Conservation (phyloP, 1,140 invertebrate species). For the Luehdorfia chinensis region DNA sequence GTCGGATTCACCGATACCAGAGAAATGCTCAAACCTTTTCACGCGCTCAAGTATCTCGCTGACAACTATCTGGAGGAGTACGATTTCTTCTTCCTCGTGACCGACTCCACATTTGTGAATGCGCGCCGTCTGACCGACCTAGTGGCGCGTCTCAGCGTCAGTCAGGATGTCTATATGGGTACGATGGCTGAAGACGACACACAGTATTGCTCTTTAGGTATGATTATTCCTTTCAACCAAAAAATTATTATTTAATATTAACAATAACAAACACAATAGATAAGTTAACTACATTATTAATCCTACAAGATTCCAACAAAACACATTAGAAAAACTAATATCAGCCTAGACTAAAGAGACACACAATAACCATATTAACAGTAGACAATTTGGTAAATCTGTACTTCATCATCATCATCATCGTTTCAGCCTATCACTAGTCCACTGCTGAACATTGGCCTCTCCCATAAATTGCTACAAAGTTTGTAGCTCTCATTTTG, state of each 20-base stretch:
- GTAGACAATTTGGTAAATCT: no score
- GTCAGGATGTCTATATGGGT: slow-evolving; percentile 88
- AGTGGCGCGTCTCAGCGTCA: slow-evolving; percentile 88
- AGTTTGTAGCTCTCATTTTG: no score
- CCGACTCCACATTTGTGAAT: slow-evolving; percentile 89
- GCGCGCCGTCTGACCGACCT: slow-evolving; percentile 82
- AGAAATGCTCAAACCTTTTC: slow-evolving; percentile 86
- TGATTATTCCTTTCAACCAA: not conserved
- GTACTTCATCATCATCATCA: no score
- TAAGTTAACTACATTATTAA: no score
- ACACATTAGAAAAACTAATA: no score
- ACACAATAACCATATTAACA: no score
- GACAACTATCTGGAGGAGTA: slow-evolving; percentile 93
- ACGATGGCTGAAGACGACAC: slow-evolving; percentile 67
- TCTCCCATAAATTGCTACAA: no score
- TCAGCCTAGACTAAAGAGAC: no score
- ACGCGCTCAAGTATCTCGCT: slow-evolving; percentile 92
- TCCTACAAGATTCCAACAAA: no score
- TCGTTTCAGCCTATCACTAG: no score
- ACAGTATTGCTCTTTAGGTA: slow-evolving; percentile 82
- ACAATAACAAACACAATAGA: no score
- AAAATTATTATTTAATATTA: not conserved
- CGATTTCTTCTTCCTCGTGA: slow-evolving; percentile 93
- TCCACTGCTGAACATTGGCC: no score
- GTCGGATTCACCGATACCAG: slow-evolving; percentile 89